phyloP scores from a whole-genome alignment of 2,888 invertebrate species.

The Campaea margaritaria region DNA sequence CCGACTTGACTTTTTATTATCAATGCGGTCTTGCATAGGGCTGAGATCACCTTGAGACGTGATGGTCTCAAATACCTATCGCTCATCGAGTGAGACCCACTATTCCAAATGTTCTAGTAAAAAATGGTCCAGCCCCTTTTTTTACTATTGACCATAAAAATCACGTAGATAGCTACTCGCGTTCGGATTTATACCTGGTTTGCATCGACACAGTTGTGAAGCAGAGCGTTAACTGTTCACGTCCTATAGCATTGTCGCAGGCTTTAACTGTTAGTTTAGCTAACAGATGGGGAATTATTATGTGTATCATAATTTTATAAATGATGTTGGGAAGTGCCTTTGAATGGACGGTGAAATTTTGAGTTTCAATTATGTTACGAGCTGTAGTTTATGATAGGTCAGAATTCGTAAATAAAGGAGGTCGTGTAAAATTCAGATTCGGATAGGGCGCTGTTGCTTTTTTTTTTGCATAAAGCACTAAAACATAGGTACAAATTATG shows the following conservation, averaged over 20 bases:
- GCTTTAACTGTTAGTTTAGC: conserved; percentile 7
- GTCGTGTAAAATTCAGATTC: too few species aligned
- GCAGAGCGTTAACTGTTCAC: conserved; percentile 66
- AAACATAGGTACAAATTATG: too few species aligned
- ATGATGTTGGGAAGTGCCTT: not conserved
- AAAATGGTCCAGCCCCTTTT: conserved; percentile 2
- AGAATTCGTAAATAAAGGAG: too few species aligned
- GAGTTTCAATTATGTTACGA: conserved; percentile 3
- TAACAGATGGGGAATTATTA: conserved; percentile 16
- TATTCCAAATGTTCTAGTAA: not conserved
- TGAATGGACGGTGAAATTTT: conserved; percentile 12
- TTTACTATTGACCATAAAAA: conserved; percentile 17
- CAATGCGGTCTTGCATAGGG: too few species aligned
- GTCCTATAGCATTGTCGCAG: conserved; percentile 49
- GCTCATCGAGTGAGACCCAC: too few species aligned
- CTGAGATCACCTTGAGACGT: too few species aligned
- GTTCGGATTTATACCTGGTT: conserved; percentile 41
- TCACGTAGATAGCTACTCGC: conserved; percentile 36
- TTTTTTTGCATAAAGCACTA: too few species aligned
- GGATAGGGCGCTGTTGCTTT: too few species aligned
- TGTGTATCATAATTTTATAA: conserved; percentile 16
- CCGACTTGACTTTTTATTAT: too few species aligned
- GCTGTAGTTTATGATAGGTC: not conserved
- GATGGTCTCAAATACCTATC: too few species aligned
- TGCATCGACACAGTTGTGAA: conserved; percentile 53